These are phyloP conservation scores for Menidia menidia DNA, from an alignment of 2,797 vertebrate genomes.

Conservation along the genomic window DNA sequence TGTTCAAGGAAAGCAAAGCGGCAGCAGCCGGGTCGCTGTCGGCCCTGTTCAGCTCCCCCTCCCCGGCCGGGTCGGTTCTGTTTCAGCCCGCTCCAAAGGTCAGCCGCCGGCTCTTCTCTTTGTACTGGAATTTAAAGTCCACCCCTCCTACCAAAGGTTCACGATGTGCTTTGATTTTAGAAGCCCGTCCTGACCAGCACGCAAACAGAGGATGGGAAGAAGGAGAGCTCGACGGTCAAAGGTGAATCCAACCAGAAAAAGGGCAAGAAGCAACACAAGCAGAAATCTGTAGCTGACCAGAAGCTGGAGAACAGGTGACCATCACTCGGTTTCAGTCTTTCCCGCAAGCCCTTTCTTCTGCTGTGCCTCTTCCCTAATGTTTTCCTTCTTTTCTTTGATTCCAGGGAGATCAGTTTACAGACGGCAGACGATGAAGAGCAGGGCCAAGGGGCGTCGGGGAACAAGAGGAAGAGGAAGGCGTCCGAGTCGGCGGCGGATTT, in stretches of 20 bases:
- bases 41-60: slow-evolving; percentile 66
- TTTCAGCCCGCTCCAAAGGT: slow-evolving; percentile 76
- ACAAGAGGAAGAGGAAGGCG: slow-evolving; percentile 69
- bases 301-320: slow-evolving; percentile 71
- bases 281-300: slow-evolving; percentile 59
- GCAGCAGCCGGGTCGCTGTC: slow-evolving; percentile 60
- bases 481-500: neutral
- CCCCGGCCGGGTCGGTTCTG: slow-evolving; percentile 21
- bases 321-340: neutral
- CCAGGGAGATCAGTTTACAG: slow-evolving; percentile 85
- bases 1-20: slow-evolving; percentile 52
- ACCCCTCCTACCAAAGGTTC: no score
- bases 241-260: slow-evolving; percentile 6
- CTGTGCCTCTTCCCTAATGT: no score
- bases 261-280: slow-evolving; percentile 20
- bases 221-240: slow-evolving; percentile 29
- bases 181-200: slow-evolving; percentile 51
- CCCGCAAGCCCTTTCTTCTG: no score
- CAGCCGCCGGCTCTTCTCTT: neutral
- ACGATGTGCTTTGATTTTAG: neutral
- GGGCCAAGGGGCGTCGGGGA: slow-evolving; percentile 37
- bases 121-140: no score
- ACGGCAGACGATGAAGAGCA: slow-evolving; percentile 85
- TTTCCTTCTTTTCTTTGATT: neutral
- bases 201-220: slow-evolving; percentile 12